Evolutionary conservation across 1,140 invertebrate genomes (phyloP), one percentile per base, ranked within the genome.

Genomic region (Euwallacea fornicatus): DNA sequence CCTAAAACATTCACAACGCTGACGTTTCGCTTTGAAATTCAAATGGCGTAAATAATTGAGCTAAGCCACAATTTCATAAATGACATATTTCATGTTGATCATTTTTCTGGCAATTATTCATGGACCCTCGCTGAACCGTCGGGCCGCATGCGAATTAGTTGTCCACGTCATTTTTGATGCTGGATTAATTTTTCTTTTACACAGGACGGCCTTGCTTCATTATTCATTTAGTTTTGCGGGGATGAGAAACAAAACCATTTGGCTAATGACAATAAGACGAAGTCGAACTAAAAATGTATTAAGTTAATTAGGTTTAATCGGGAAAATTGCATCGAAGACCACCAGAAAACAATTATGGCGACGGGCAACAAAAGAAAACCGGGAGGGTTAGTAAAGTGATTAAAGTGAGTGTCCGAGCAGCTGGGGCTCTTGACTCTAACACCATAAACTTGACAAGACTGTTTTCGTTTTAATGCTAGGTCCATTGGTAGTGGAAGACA

Each of bases 51-150:
- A 74, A 74, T 74, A 72, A 74, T 74, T 68, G 63, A 74, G 66
- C 61, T 55, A 71, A 74, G 71, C 73, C 73, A 69, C 73, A 71
- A 72, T 74, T 74, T 72, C 73, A 74, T 72, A 74, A 74, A 74
- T 74, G 73, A 74, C 73, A 72, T 71, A 72, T 72, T 72, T 71
- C 66, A 68, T 64, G 69, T 74, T 67, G 65, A 74, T 73, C 67
- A 69, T 64, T 59, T 61, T 60, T 66, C 60, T 66, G 33, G 66
- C 72, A 69, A 69, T 69, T 73, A 68, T 73, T 73, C 67, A 73
- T 73, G 66, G 55, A 60, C 54, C 66, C 66, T 69, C 46, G 15
- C 66, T 58, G 66, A 44, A 59, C 58, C 59, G 66, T 53, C 59
- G 62, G 55, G 42, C 56, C 44, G 58, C 66, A 69, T 50, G 46